Conservation (phyloP, 2,113 vertebrate species). For the Promerops cafer region DNA sequence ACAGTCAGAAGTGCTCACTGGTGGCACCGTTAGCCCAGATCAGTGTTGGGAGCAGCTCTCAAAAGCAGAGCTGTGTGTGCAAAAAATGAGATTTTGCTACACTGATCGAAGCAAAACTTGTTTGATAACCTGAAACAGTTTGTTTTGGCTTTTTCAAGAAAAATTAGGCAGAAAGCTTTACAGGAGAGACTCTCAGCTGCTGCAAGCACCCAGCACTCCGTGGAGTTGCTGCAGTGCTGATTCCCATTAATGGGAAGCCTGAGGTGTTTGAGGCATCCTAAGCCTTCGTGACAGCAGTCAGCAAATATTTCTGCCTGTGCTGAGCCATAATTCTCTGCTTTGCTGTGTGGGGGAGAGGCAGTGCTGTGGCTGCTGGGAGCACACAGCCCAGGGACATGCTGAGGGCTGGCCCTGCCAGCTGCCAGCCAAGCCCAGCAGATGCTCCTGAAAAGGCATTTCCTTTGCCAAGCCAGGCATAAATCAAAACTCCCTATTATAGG, state of each 20-base stretch:
- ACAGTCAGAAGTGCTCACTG: not conserved
- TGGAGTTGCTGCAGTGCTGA: not conserved
- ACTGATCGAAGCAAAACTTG: not conserved
- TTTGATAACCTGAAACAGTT: not conserved
- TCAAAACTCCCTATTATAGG: not conserved
- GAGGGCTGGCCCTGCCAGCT: not conserved
- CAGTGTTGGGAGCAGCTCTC: not conserved
- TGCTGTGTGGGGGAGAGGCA: not conserved
- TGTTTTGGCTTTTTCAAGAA: not conserved
- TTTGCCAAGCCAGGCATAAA: not conserved
- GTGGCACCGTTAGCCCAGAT: not conserved
- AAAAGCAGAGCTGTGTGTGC: not conserved
- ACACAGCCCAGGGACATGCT: not conserved
- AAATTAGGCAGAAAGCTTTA: not conserved
- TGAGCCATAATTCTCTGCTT: not conserved
- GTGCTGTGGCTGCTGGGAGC: not conserved
- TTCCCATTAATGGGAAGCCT: not conserved
- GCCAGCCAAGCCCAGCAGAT: not conserved
- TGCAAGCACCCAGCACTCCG: not conserved
- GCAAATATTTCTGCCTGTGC: not conserved
- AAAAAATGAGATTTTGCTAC: not conserved
- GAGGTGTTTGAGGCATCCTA: not conserved
- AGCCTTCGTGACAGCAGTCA: not conserved
- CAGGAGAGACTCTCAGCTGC: not conserved
- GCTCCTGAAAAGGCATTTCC: not conserved